Base-by-base conservation (phyloP, 2,888 invertebrate genomes). In the Physocephala rufipes region DNA sequence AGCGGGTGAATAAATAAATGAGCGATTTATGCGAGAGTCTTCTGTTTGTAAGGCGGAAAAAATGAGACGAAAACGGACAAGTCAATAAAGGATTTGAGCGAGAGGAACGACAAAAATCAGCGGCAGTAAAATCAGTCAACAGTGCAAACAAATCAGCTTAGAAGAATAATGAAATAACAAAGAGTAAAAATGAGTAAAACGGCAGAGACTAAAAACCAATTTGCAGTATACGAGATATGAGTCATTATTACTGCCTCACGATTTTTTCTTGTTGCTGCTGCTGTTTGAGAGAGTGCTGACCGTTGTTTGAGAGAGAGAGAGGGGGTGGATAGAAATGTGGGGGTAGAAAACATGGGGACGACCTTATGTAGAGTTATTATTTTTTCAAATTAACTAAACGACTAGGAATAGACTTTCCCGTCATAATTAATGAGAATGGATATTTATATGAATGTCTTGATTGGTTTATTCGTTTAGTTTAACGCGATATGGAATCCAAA, bases 101-200 rank as follows among this genome's bases (percentile, higher is more conserved):
- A n/a, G n/a, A 36, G 36, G 36, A 36, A 36, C 36, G 9, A 36
- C 36, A 9, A 59, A 65, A 36, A 24, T 28, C 58, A 28, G 58
- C 58, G 59, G 36, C 36, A 36, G 36, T 36, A 67, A 58, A 67
- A 59, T 67, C 58, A 58, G 58, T 45, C 67, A 45, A 59, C 55
- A 55, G 43, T 43, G 62, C 43, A 62, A 55, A 66, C 24, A 24
- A 55, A 55, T 55, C 55, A 26, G 55, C 28, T 21, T 12, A 55
- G 28, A 55, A 26, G 28, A 55, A 26, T 15, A 55, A 55, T 26
- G 24, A 55, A 16, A 55, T 24, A 55, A 26, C 15, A 55, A 55
- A 55, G 24, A 55, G 28, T 26, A 9, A 24, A 26, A 55, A 63
- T n/a, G n/a, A n/a, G n/a, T n/a, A 63, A 47, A 47, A 26, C 63